Evolutionary conservation across 2,888 invertebrate species (phyloP).

Genomic region (Sisyra terminalis): DNA sequence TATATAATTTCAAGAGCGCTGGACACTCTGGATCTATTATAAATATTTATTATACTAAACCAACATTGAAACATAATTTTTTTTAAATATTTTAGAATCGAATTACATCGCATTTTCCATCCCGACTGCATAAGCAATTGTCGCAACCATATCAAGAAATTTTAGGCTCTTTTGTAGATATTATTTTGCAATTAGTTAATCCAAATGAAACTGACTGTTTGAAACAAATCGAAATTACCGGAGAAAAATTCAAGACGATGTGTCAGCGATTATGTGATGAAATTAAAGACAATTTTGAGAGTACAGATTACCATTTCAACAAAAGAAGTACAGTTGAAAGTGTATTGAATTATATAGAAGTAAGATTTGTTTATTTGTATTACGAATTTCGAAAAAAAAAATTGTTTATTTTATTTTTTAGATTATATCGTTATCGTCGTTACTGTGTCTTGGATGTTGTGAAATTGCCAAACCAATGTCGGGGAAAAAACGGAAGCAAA

Average conservation of each 20-base stretch:
- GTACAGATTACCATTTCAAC: conserved; percentile 26
- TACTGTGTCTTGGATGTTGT: conserved; percentile 37
- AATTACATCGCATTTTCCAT: conserved; percentile 21
- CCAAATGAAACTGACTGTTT: conserved; percentile 9
- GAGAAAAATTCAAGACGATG: conserved; percentile 23
- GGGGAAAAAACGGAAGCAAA: conserved; percentile 40
- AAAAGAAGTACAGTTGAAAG: conserved; percentile 34
- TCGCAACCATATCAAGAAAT: conserved; percentile 19
- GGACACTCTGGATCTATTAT: no score
- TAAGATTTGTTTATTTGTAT: conserved; percentile 18
- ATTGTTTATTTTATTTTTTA: conserved; percentile 20
- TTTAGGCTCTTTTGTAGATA: conserved; percentile 17
- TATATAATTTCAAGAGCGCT: neutral
- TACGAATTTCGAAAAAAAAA: neutral
- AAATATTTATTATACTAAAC: no score
- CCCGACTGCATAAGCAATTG: conserved; percentile 20
- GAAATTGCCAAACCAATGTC: conserved; percentile 32
- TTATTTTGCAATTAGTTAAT: conserved; percentile 2
- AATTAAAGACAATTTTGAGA: conserved; percentile 24
- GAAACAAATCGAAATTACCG: conserved; percentile 23
- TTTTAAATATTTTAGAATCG: conserved; percentile 20
- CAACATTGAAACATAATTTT: no score
- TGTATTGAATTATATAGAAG: conserved; percentile 44
- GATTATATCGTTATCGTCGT: conserved; percentile 38
- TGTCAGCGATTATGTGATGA: conserved; percentile 24